A percentile compares a stretch with the other conserved stretches of the same genome.
phyloP scores from a whole-genome alignment of 1,140 invertebrate species.

The Zaprionus camerounensis region DNA sequence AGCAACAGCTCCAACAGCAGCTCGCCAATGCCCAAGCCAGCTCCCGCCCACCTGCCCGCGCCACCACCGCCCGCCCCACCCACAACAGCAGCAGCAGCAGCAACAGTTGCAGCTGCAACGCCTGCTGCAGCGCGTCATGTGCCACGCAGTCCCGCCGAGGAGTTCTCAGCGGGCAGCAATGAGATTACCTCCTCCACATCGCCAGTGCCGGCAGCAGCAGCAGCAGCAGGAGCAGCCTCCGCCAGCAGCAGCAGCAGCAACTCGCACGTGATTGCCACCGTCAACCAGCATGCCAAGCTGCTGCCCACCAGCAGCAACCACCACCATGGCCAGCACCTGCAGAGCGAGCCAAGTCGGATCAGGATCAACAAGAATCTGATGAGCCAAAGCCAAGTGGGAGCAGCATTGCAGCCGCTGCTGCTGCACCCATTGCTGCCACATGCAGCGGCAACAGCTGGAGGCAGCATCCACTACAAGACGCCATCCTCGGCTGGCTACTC shows the following conservation, averaged over 20 bases:
- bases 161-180: conserved; percentile 84
- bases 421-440: conserved; percentile 40
- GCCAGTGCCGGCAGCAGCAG: conserved; percentile 78
- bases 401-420: conserved; percentile 31
- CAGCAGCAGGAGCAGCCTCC: conserved; percentile 58
- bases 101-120: conserved; percentile 14
- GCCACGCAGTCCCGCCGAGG: conserved; percentile 82
- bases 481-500: conserved; percentile 53
- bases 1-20: conserved; percentile 61
- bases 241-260: conserved; percentile 38
- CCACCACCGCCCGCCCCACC: conserved; percentile 22
- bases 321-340: conserved; percentile 24
- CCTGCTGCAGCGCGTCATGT: conserved; percentile 36
- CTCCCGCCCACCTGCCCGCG: conserved; percentile 19
- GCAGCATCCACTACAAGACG: conserved; percentile 53
- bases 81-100: conserved; percentile 18
- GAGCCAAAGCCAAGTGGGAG: conserved; percentile 45
- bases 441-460: not conserved
- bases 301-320: conserved; percentile 61
- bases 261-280: conserved; percentile 70
- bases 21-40: conserved; percentile 55
- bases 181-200: conserved; percentile 87
- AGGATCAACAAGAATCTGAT: conserved; percentile 82
- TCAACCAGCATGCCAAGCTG: conserved; percentile 81
- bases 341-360: conserved; percentile 76